Conservation (phyloP, 2,888 invertebrate species). For the Orthosia cruda region DNA sequence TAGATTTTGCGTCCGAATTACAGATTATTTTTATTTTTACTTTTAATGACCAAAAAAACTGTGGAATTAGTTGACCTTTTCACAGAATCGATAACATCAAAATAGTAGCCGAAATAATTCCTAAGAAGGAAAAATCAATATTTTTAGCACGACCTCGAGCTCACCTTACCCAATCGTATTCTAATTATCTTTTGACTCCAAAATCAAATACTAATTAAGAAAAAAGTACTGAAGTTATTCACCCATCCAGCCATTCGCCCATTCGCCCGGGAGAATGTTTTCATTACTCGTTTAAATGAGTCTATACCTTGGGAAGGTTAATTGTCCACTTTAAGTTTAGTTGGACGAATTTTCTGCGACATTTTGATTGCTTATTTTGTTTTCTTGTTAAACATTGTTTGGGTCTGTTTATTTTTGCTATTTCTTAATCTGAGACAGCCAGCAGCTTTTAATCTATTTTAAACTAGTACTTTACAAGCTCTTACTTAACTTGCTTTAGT, state of each 20-base stretch:
- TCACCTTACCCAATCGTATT: conserved; percentile 17
- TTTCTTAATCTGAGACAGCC: neutral
- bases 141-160: conserved; percentile 5
- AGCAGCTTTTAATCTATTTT: neutral
- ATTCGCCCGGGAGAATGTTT: conserved; percentile 36
- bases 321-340: conserved; percentile 60
- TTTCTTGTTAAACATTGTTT: conserved; percentile 43
- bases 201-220: conserved; percentile 56
- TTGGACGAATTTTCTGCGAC: conserved; percentile 49
- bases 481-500: no score
- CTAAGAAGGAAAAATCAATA: neutral
- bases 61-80: neutral
- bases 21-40: neutral
- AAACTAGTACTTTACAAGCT: neutral
- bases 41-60: neutral
- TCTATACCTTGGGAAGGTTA: conserved; percentile 56
- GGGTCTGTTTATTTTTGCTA: conserved; percentile 20
- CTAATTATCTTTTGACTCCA: conserved; percentile 38
- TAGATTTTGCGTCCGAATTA: no score
- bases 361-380: conserved; percentile 58
- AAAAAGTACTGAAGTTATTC: conserved; percentile 41
- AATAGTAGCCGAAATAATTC: neutral
- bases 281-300: conserved; percentile 53
- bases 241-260: conserved; percentile 8
- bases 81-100: neutral